A percentile compares a stretch with the other conserved stretches of the same genome.
Evolutionary conservation across 2,888 invertebrate genomes (phyloP).

Genomic region (Venusia cambrica): DNA sequence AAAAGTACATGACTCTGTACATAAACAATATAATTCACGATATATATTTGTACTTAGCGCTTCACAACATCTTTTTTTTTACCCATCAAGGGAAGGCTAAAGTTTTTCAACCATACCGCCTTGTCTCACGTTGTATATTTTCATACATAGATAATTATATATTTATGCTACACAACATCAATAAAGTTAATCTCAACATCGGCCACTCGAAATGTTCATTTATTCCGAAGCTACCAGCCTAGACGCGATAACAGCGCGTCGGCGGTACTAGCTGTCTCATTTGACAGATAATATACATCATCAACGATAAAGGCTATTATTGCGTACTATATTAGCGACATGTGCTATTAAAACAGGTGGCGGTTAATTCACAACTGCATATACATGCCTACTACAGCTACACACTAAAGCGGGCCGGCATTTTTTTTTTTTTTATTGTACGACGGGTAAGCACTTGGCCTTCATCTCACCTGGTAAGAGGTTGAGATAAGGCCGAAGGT

Average conservation of each 20-base stretch:
- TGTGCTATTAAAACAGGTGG: conserved; percentile 44
- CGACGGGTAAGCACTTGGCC: too few species aligned
- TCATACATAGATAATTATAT: too few species aligned
- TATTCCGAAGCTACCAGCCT: conserved; percentile 52
- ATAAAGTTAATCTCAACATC: conserved; percentile 58
- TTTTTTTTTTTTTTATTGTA: too few species aligned
- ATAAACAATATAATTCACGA: conserved; percentile 21
- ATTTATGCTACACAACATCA: conserved; percentile 52
- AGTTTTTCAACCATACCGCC: too few species aligned
- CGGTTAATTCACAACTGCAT: conserved; percentile 39
- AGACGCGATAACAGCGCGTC: conserved; percentile 51
- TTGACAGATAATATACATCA: conserved; percentile 66
- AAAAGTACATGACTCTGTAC: conserved; percentile 38
- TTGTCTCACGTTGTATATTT: too few species aligned
- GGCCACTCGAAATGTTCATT: conserved; percentile 62
- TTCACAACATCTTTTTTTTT: too few species aligned
- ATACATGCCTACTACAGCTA: too few species aligned
- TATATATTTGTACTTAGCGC: conserved; percentile 46
- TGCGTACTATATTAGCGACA: conserved; percentile 50
- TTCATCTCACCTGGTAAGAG: too few species aligned
- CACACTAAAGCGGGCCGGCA: too few species aligned
- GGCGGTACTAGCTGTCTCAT: conserved; percentile 55
- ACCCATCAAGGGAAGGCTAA: too few species aligned
- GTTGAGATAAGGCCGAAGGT: too few species aligned
- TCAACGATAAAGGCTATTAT: conserved; percentile 49